Percentiles rank a stretch among this genome's conserved stretches.
These are phyloP conservation scores for Ptiloglossa arizonensis DNA, from an alignment of 1,140 invertebrate genomes.

Conservation along the genomic window DNA sequence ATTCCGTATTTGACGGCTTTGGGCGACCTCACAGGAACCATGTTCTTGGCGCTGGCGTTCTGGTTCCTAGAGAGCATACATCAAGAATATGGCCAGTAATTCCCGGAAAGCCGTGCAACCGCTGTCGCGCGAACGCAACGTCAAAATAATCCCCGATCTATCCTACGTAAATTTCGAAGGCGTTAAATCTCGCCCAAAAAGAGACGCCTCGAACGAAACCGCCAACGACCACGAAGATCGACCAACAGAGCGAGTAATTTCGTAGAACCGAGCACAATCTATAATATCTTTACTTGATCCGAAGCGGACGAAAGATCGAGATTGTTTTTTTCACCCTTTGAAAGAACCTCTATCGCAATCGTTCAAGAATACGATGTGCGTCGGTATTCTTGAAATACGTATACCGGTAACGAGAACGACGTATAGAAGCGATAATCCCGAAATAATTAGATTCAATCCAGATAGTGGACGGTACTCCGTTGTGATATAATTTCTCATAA, in stretches of 20 bases:
- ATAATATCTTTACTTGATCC: constrained; percentile 15
- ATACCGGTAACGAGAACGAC: background rate
- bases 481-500: constrained; percentile 11
- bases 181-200: background rate
- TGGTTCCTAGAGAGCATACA: constrained; percentile 84
- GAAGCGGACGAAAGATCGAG: background rate
- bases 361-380: no score
- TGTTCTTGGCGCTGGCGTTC: constrained; percentile 92
- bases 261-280: constrained; percentile 5
- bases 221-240: background rate
- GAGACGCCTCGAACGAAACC: background rate
- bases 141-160: background rate
- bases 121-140: no score
- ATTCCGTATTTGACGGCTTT: constrained; percentile 97
- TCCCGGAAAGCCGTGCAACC: no score
- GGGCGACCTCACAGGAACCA: constrained; percentile 95
- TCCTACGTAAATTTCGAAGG: background rate
- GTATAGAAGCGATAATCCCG: background rate
- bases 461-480: background rate
- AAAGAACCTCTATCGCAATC: background rate
- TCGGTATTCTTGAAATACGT: no score
- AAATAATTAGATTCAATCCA: background rate
- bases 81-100: constrained; percentile 60
- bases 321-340: background rate
- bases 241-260: background rate